These are phyloP conservation scores for Geodia barretti DNA, from an alignment of 37 sponge, comb jelly and placozoan species.

Conservation along the genomic window DNA sequence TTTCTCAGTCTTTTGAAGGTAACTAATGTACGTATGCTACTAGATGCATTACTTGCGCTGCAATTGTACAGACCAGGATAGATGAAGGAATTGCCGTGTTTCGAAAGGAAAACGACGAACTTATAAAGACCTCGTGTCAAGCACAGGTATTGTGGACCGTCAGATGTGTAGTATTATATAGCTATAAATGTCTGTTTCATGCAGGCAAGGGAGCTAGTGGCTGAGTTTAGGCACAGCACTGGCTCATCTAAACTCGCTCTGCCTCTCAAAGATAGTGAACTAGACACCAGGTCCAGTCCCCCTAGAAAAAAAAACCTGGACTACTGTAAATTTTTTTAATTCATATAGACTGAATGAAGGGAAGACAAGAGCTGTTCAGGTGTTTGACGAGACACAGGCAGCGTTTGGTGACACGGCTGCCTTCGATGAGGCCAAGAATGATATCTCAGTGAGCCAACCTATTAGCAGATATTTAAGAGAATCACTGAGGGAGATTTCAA, in stretches of 20 bases:
- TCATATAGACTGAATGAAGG: conserved; percentile 27
- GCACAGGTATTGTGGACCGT: conserved; percentile 10
- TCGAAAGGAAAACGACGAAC: conserved; percentile 41
- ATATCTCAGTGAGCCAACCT: conserved; percentile 31
- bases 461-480: background rate
- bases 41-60: no score
- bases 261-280: conserved; percentile 69
- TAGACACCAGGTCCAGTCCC: conserved; percentile 45
- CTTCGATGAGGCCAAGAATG: conserved; percentile 23
- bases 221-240: conserved; percentile 51
- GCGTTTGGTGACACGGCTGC: conserved; percentile 52
- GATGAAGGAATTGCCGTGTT: conserved; percentile 20
- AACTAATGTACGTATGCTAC: background rate
- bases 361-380: conserved; percentile 8
- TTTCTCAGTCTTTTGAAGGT: conserved; percentile 33
- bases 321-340: background rate
- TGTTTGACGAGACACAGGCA: conserved; percentile 22
- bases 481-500: background rate
- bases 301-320: no score
- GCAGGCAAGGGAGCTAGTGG: conserved; percentile 45
- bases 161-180: background rate
- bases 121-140: conserved; percentile 37
- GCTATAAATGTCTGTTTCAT: background rate
- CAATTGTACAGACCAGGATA: conserved; percentile 44
- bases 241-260: conserved; percentile 51